Conservation (phyloP, 2,113 vertebrate genomes). For the Cepphus grylle region DNA sequence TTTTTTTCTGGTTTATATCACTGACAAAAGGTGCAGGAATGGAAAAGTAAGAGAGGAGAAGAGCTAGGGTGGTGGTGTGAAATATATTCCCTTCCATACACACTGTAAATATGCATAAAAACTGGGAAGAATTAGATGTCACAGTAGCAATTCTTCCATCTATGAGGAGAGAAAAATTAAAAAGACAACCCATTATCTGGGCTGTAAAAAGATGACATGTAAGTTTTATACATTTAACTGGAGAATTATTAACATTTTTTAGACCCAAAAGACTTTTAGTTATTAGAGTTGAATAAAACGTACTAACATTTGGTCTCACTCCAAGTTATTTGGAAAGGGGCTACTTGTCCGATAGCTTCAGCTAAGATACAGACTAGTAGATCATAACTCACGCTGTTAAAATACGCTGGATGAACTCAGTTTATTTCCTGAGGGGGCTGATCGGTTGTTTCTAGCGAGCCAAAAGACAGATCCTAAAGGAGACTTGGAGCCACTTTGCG, state of each 20-base stretch:
- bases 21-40: not conserved
- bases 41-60: not conserved
- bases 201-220: not conserved
- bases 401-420: not conserved
- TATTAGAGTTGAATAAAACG: not conserved
- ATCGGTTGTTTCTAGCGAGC: not conserved
- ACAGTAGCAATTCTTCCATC: not conserved
- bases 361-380: not conserved
- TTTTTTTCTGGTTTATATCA: not conserved
- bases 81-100: not conserved
- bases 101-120: not conserved
- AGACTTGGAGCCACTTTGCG: accelerated
- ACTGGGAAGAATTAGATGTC: not conserved
- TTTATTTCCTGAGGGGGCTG: not conserved
- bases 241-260: not conserved
- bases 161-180: not conserved
- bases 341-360: not conserved
- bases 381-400: not conserved
- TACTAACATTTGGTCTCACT: not conserved
- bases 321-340: not conserved
- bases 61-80: not conserved
- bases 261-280: not conserved
- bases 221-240: not conserved
- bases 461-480: not conserved
- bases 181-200: not conserved